Evolutionary conservation across 1,140 invertebrate species (phyloP), one percentile per base, ranked within the genome.

Genomic region (Cataglyphis hispanica): DNA sequence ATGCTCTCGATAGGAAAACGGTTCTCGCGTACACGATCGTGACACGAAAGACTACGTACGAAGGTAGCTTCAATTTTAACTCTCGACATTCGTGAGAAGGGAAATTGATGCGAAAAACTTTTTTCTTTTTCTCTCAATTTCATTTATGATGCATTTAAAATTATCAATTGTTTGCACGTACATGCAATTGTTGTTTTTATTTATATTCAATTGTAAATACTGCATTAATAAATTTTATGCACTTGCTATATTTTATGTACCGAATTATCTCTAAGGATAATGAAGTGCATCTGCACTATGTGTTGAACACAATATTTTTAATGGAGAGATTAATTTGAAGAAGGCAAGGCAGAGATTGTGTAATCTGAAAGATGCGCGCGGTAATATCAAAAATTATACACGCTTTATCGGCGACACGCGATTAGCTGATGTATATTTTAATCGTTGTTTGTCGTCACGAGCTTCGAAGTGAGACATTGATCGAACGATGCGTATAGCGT

Each of bases 351-450:
- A 25, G 67, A 72, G 67, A 83, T 74, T 83, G 40, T 40, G 25
- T 83, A 83, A 74, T 83, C 67, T 83, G 37, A 83, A 74, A 74
- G 27, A 56, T 25, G 16, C 43, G 19, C 27, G 22, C 19, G 7
- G 25, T 19, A 34, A 70, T 66, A 50, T 81, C 53, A 70, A 81
- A 81, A 72, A 81, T 81, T 81, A 81, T 81, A 81, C 10, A 40
- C 40, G 53, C 37, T 83, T 83, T 83, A 83, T 83, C 78, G 67
- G 27, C 37, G 25, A 31, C 25, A 27, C 27, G 67, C 53, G 53
- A 81, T 72, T 81, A 53, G 67, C 13, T 25, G 67, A 27, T 56
- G 53, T 34, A 43, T 81, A 74, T 83, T 74, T 83, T 83, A 83
- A 83, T 83, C 53, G 37, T 61, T 83, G 78, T 83, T 83, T 74